These are phyloP conservation scores for Megalops cyprinoides DNA, from an alignment of 2,797 vertebrate species.

Conservation along the genomic window DNA sequence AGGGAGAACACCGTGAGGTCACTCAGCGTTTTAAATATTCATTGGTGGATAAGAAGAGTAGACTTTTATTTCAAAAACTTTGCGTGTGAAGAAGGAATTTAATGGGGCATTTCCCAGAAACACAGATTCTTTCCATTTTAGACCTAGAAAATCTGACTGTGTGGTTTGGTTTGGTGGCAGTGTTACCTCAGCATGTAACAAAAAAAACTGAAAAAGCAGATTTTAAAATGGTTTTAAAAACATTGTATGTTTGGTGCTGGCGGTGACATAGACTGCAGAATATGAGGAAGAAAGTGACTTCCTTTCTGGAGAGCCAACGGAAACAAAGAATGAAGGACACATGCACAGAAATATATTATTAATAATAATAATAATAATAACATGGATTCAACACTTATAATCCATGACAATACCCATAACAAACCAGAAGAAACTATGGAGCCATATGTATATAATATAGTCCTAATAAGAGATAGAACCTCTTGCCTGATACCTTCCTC, in stretches of 20 bases:
- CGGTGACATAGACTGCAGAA: neutral
- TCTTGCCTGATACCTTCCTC: neutral
- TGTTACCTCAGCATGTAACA: neutral
- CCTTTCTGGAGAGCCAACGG: neutral
- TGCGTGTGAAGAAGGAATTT: neutral
- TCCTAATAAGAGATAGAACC: no score
- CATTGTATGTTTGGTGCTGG: neutral
- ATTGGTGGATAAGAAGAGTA: conserved; percentile 6
- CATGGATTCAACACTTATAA: neutral
- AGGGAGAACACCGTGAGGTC: conserved; percentile 6
- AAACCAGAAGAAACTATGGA: no score
- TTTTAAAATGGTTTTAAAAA: neutral
- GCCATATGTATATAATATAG: no score
- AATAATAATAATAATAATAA: no score
- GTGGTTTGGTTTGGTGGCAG: conserved; percentile 1
- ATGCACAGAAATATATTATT: no score
- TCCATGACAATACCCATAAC: no score
- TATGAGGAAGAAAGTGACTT: neutral
- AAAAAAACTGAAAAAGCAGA: neutral
- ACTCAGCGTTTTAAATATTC: conserved; percentile 26
- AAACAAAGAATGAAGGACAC: neutral
- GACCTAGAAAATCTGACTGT: neutral
- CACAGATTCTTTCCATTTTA: neutral
- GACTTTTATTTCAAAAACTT: neutral
- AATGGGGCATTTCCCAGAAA: conserved; percentile 21